Base-by-base conservation (phyloP, 2,888 invertebrate genomes). In the Diloba caeruleocephala region DNA sequence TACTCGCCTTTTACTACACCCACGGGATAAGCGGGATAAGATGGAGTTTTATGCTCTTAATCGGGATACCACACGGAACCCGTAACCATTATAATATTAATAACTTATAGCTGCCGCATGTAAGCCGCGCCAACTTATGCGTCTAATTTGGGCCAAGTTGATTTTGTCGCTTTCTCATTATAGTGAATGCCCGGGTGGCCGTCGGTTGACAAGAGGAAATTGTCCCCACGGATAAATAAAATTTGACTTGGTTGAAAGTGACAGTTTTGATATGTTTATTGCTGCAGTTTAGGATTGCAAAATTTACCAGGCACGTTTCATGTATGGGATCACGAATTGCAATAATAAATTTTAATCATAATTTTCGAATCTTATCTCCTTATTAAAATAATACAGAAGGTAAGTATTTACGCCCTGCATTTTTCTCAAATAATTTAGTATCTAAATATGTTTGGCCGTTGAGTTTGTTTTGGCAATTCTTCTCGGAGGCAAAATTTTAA, bases 121-220 rank as follows among this genome's bases (percentile, higher is more conserved):
- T 91, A 85, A 89, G 46, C 87, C 79, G 33, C 50, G 55, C 66
- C 44, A 50, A 59, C n/a, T n/a, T 59, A 64, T 71, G 78, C 74
- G 76, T 92, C 93, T 92, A 92, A 92, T 91, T 92, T 87, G 74
- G 85, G 79, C 83, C 81, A 77, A 81, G 85, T 89, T 85, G 85
- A 85, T 85, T 90, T 89, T 66, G 86, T 91, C 87, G 87, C 90
- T 89, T 91, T 91, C 84, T 89, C 87, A 84, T 88, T 87, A 88
- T 83, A 81, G 81, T 79, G 80, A 87, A 89, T 82, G 84, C 84
- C 85, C 89, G 91, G 91, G 91, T 91, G 91, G 91, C 88, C 91
- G 79, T 68, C 83, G 78, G 74, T 85, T 88, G 88, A 90, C 89
- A 88, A 85, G 88, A 91, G 90, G 92, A 91, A 90, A 91, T 89